Conservation (phyloP, 2,113 vertebrate species). For the Corythornis cristatus region DNA sequence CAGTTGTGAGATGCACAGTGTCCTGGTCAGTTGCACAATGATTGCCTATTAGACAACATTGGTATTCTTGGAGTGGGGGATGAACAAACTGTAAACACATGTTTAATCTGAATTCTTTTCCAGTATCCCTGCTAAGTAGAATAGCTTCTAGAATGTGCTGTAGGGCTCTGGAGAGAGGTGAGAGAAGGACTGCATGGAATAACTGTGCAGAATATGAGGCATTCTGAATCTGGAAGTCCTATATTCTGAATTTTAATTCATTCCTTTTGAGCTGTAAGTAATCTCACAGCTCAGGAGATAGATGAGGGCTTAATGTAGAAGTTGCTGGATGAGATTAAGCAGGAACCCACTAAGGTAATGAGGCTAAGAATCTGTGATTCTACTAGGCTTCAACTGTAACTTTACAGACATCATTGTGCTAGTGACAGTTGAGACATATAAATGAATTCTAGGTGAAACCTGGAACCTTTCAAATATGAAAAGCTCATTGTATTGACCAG, state of each 20-base stretch:
- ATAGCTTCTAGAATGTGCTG: not conserved
- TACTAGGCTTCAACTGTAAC: not conserved
- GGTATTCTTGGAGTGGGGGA: not conserved
- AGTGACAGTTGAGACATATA: not conserved
- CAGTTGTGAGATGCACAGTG: not conserved
- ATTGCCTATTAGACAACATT: not conserved
- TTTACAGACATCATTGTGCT: not conserved
- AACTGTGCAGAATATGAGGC: not conserved
- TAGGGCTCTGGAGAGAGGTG: not conserved
- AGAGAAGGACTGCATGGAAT: not conserved
- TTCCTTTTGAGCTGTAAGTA: not conserved
- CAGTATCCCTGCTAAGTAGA: not conserved
- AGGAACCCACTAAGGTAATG: not conserved
- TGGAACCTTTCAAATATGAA: not conserved
- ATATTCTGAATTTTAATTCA: not conserved
- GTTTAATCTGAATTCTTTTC: not conserved
- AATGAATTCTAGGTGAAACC: not conserved
- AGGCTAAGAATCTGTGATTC: not conserved
- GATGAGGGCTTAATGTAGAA: not conserved
- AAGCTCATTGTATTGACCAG: not conserved
- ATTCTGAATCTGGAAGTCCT: not conserved
- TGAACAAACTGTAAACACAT: not conserved
- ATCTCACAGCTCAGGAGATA: not conserved
- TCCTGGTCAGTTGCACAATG: not conserved
- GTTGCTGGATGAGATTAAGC: not conserved